A percentile compares a stretch with the other conserved stretches of the same genome.
phyloP scores from a whole-genome alignment of 2,888 invertebrate species.

The Dermolepida albohirtum region DNA sequence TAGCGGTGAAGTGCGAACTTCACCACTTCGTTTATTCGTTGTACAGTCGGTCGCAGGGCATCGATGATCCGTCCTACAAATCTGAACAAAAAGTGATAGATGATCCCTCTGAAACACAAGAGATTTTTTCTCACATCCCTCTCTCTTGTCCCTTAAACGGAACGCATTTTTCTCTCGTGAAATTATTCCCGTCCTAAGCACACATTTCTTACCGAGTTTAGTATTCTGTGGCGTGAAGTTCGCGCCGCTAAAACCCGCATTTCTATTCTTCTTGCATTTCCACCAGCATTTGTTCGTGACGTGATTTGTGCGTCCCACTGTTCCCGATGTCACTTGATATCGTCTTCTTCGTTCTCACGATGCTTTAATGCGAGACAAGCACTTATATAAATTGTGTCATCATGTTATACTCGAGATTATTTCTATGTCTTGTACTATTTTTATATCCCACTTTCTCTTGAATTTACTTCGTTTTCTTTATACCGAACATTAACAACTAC shows the following conservation, averaged over 20 bases:
- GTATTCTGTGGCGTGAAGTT: slow-evolving; percentile 61
- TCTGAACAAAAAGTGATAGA: slow-evolving; percentile 62
- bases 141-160: slow-evolving; percentile 55
- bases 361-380: slow-evolving; percentile 62
- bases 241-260: slow-evolving; percentile 62
- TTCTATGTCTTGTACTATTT: slow-evolving; percentile 53
- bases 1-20: background rate
- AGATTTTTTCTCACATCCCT: slow-evolving; percentile 53
- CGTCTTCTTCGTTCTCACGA: slow-evolving; percentile 60
- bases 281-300: slow-evolving; percentile 65
- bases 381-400: slow-evolving; percentile 63
- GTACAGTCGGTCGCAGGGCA: slow-evolving; percentile 24
- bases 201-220: slow-evolving; percentile 63
- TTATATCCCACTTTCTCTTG: slow-evolving; percentile 43
- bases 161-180: slow-evolving; percentile 61
- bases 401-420: slow-evolving; percentile 61
- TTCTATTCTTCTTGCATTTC: slow-evolving; percentile 64
- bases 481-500: slow-evolving; percentile 30
- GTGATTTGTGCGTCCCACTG: slow-evolving; percentile 63
- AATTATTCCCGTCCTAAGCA: slow-evolving; percentile 63
- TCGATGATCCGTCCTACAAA: slow-evolving; percentile 49
- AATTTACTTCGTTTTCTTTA: slow-evolving; percentile 37
- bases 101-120: slow-evolving; percentile 61
- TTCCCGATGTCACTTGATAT: slow-evolving; percentile 61
- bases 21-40: background rate